phyloP scores from a whole-genome alignment of 1,140 invertebrate species.

The Megalonaias nervosa region DNA sequence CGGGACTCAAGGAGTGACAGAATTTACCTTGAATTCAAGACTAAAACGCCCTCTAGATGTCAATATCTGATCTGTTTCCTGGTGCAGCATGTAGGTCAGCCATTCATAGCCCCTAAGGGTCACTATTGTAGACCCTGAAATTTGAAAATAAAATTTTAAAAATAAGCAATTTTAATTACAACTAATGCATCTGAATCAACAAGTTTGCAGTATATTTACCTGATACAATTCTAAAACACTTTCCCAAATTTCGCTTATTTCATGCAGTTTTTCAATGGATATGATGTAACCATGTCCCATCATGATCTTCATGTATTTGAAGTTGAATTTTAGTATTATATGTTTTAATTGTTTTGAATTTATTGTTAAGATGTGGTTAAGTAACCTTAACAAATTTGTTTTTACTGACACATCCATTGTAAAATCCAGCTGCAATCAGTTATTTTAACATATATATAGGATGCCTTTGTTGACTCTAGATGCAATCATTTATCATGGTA shows the following conservation, averaged over 20 bases:
- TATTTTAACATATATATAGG: no score
- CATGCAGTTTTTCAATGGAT: not conserved
- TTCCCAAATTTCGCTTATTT: not conserved
- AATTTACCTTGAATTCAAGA: conserved; percentile 86
- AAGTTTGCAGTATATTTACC: conserved; percentile 45
- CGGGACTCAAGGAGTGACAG: not conserved
- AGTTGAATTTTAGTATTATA: no score
- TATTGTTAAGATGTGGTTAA: no score
- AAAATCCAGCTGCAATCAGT: no score
- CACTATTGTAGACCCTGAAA: conserved; percentile 85
- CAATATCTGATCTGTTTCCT: conserved; percentile 88
- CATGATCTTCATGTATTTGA: not conserved
- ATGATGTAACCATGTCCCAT: not conserved
- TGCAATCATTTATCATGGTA: no score
- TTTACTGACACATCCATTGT: no score
- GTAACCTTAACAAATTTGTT: no score
- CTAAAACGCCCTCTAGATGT: conserved; percentile 89
- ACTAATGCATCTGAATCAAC: not conserved
- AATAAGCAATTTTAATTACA: not conserved
- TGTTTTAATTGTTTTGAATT: no score
- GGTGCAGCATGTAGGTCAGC: conserved; percentile 92
- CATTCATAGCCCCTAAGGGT: conserved; percentile 92
- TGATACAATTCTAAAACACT: not conserved
- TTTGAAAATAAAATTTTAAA: not conserved
- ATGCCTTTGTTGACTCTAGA: no score